Evolutionary conservation across 2,888 invertebrate species (phyloP).

Genomic region (Dione vanillae): DNA sequence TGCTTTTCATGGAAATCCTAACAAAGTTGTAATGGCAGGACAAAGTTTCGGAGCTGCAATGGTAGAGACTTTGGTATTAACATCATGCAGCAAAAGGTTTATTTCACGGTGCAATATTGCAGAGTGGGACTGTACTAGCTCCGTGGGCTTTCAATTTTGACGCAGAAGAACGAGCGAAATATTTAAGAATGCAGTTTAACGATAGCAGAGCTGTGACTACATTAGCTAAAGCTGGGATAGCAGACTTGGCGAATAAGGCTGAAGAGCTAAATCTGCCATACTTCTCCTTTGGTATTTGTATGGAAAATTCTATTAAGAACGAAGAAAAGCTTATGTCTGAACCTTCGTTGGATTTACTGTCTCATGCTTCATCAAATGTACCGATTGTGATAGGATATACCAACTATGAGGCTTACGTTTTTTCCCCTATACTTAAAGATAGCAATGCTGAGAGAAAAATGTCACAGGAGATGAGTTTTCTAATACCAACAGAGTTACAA

Average conservation of each 20-base stretch:
- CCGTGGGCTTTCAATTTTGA: conserved; percentile 76
- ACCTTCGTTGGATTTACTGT: conserved; percentile 61
- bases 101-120: conserved; percentile 71
- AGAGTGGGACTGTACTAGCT: conserved; percentile 71
- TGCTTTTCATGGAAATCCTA: conserved; percentile 73
- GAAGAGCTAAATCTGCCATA: conserved; percentile 63
- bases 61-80: conserved; percentile 65
- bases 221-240: conserved; percentile 53
- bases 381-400: conserved; percentile 74
- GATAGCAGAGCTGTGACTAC: conserved; percentile 47
- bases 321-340: conserved; percentile 66
- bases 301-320: conserved; percentile 62
- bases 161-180: conserved; percentile 60
- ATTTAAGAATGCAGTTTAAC: conserved; percentile 52
- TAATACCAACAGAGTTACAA: conserved; percentile 69
- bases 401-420: conserved; percentile 72
- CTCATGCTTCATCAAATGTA: conserved; percentile 55
- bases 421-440: conserved; percentile 60
- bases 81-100: conserved; percentile 62
- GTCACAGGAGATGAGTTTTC: conserved; percentile 51
- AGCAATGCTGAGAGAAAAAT: conserved; percentile 54
- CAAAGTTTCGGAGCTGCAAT: conserved; percentile 75
- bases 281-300: conserved; percentile 71
- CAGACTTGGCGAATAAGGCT: conserved; percentile 57
- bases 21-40: conserved; percentile 67